Base-by-base conservation (phyloP, 2,888 invertebrate genomes). In the Mesorhabditis spiculigera region DNA sequence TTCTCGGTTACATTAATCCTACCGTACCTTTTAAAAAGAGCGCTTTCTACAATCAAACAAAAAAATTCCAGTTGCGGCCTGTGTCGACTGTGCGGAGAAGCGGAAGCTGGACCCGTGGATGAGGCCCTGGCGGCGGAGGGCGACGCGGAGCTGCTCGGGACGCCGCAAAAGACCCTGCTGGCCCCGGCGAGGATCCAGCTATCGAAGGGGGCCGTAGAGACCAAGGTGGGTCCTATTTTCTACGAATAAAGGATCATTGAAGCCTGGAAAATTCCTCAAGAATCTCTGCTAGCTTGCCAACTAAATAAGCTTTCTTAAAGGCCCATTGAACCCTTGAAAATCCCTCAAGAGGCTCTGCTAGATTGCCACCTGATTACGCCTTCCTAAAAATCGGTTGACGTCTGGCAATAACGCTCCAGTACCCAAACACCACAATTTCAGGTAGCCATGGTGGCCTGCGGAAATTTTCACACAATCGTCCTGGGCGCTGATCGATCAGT, bases 381-480 rank as follows among this genome's bases (percentile, higher is more conserved):
- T 28, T 28, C 28, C 3, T 28, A 28, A 28, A 28, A 28, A 28
- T 28, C 28, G 1, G 28, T 28, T 28, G 28, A n/a, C 28, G 28
- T 28, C 28, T 28, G 28, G 1, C 28, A 28, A 28, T 28, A n/a
- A n/a, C n/a, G n/a, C 41, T n/a, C 76, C 82, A 13, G 83, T 86
- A 4, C 87, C 89, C 62, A 2, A n/a, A 28, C 28, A 1, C 28
- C 28, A 28, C 28, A 28, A 63, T 91, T 91, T 0, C 78, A 80
- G 74, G 85, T 87, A 43, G 88, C 89, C 0, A 91, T 92, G 82
- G 90, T 97, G 43, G 92, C 94, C 3, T 93, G 95, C 66, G 97
- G 97, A 16, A 94, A 94, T 86, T 94, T 95, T 87, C 97, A 97
- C 87, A 93, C 95, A 8, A 72, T 76, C 16, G 65, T 74, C 6